These are phyloP conservation scores for Callionymus lyra DNA, from an alignment of 2,113 vertebrate genomes.

Conservation along the genomic window DNA sequence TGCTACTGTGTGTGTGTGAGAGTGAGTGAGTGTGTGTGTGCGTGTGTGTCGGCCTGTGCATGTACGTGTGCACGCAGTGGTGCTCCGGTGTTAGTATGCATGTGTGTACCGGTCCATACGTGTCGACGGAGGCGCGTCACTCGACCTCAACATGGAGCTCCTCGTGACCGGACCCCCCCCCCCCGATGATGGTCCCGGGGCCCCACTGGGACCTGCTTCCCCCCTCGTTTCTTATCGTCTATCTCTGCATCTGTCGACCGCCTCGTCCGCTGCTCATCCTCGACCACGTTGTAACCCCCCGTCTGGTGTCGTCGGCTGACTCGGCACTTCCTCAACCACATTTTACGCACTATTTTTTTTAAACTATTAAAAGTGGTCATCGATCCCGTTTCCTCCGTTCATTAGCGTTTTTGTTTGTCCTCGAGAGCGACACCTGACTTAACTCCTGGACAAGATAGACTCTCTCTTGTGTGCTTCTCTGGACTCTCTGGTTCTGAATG, in stretches of 20 bases:
- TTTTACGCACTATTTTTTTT: conserved; percentile 7
- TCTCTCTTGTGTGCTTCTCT: conserved; percentile 36
- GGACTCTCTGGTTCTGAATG: conserved; percentile 37
- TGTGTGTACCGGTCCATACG: conserved; percentile 23
- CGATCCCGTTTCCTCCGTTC: conserved; percentile 30
- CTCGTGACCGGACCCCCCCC: conserved; percentile 18
- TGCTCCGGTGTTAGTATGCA: conserved; percentile 13
- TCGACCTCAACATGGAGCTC: conserved; percentile 20
- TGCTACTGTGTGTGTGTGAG: conserved; percentile 27
- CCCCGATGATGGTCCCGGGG: too few relatives aligned
- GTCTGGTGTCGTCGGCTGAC: conserved; percentile 17
- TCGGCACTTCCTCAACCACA: background rate
- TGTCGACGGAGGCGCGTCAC: conserved; percentile 31
- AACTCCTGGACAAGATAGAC: conserved; percentile 21
- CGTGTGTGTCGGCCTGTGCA: conserved; percentile 19
- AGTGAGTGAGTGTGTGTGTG: conserved; percentile 37
- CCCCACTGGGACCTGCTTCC: conserved; percentile 11
- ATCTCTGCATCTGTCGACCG: conserved; percentile 19
- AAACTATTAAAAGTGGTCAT: conserved; percentile 50
- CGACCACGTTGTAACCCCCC: conserved; percentile 2
- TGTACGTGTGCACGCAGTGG: conserved; percentile 19
- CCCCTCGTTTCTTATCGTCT: conserved; percentile 17
- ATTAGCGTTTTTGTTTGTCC: conserved; percentile 47
- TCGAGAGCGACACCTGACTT: background rate
- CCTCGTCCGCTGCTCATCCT: conserved; percentile 8